A percentile compares a stretch with the other conserved stretches of the same genome.
Conservation (phyloP, 2,113 vertebrate genomes). For the Varanus komodoensis region DNA sequence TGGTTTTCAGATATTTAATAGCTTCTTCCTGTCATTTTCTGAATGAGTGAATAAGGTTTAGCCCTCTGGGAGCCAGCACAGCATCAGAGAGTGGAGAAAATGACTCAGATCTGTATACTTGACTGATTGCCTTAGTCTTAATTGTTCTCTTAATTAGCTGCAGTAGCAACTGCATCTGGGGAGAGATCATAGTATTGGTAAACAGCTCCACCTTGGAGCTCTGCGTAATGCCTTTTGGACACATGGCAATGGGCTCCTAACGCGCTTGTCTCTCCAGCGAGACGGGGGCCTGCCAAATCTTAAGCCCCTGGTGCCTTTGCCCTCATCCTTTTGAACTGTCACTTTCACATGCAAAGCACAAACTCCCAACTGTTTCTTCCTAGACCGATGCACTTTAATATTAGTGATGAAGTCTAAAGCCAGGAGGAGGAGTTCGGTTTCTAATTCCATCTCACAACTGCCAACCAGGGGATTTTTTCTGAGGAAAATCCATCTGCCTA, state of each 20-base stretch:
- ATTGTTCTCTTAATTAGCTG: slow-evolving; percentile 99
- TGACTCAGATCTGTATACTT: slow-evolving; percentile 82
- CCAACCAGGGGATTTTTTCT: background rate
- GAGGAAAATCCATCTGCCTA: background rate
- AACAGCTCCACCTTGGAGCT: slow-evolving; percentile 87
- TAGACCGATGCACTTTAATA: slow-evolving; percentile 82
- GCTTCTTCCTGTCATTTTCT: slow-evolving; percentile 89
- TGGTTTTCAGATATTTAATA: slow-evolving; percentile 89
- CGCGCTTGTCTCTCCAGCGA: slow-evolving; percentile 74
- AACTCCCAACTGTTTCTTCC: slow-evolving; percentile 77
- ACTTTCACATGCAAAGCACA: slow-evolving; percentile 62
- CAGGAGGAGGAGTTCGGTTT: background rate
- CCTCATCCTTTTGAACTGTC: slow-evolving; percentile 68
- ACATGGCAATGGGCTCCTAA: slow-evolving; percentile 80
- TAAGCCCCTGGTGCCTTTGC: slow-evolving; percentile 69
- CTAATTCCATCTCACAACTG: background rate
- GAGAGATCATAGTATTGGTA: slow-evolving; percentile 86
- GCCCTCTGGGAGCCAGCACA: slow-evolving; percentile 80
- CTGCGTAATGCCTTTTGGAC: slow-evolving; percentile 84
- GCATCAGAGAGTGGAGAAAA: slow-evolving; percentile 79
- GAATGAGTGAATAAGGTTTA: slow-evolving; percentile 84
- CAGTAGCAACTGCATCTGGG: slow-evolving; percentile 90
- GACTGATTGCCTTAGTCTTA: slow-evolving; percentile 91
- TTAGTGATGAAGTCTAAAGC: background rate
- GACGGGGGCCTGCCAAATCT: slow-evolving; percentile 81